A percentile compares a stretch with the other conserved stretches of the same genome.
Conservation (phyloP, 2,888 invertebrate species). For the Chalcosyrphus nemorum region DNA sequence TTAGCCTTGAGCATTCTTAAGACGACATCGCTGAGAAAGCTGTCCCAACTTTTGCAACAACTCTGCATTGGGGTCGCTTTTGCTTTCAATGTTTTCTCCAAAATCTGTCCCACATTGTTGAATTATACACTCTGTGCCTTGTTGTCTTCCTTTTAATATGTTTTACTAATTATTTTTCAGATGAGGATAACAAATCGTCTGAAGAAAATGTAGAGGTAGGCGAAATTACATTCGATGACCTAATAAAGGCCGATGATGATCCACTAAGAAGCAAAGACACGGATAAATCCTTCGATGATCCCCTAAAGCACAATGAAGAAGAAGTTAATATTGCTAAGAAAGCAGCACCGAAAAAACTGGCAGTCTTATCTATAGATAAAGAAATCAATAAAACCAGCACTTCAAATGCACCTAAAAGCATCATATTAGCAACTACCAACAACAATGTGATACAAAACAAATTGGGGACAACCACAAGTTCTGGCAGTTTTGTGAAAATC, state of each 20-base stretch:
- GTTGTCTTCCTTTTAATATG: no score
- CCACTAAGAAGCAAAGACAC: background rate
- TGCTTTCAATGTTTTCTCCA: no score
- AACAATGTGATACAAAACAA: conserved; percentile 59
- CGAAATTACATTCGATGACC: conserved; percentile 34
- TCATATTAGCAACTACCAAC: conserved; percentile 12
- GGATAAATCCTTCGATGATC: background rate
- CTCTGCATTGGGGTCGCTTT: no score
- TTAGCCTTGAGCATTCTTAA: no score
- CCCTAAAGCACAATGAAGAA: background rate
- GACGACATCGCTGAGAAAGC: no score
- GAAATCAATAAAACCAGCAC: background rate
- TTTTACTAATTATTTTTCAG: conserved; percentile 27
- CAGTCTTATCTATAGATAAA: background rate
- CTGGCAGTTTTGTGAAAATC: conserved; percentile 48
- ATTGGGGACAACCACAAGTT: conserved; percentile 2
- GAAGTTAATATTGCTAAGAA: background rate
- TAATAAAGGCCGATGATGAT: conserved; percentile 34
- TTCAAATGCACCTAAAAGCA: background rate
- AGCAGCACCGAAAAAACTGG: background rate
- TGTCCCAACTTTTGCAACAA: no score
- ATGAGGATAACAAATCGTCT: conserved; percentile 2
- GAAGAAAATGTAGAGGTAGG: background rate
- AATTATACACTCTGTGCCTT: no score
- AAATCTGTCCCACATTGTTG: no score